phyloP scores from a whole-genome alignment of 2,888 invertebrate species.

The Lingula anatina region DNA sequence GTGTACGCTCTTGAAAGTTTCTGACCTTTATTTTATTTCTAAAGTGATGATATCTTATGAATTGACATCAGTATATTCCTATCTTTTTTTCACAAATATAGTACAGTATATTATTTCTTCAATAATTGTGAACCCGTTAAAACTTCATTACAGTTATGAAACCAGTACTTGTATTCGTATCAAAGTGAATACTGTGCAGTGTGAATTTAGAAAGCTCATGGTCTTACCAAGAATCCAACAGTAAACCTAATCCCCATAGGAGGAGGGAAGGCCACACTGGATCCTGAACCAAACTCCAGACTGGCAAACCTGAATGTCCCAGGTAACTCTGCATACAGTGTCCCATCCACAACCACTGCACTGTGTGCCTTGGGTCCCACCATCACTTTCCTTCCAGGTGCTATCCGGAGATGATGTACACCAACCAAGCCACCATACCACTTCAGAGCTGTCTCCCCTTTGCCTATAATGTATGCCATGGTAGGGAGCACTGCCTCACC shows the following conservation, averaged over 20 bases:
- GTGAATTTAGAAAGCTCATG: not conserved
- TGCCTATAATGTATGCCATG: slow-evolving; percentile 27
- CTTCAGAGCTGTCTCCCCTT: slow-evolving; percentile 27
- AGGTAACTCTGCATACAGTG: slow-evolving; percentile 15
- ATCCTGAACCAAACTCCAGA: slow-evolving; percentile 25
- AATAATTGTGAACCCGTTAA: too few species aligned
- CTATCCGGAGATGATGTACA: slow-evolving; percentile 26
- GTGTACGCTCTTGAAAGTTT: too few species aligned
- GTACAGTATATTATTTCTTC: too few species aligned
- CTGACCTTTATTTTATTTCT: too few species aligned
- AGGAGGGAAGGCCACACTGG: slow-evolving; percentile 22
- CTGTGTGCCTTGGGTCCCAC: slow-evolving; percentile 25
- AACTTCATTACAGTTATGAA: too few species aligned
- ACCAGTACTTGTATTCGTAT: too few species aligned
- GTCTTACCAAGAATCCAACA: slow-evolving; percentile 30
- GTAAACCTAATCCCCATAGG: slow-evolving; percentile 25
- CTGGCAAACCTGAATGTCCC: slow-evolving; percentile 26
- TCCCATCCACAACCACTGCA: slow-evolving; percentile 17
- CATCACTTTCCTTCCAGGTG: slow-evolving; percentile 22
- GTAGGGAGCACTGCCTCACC: slow-evolving; percentile 21
- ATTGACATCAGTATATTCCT: too few species aligned
- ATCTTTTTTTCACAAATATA: too few species aligned
- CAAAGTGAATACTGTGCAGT: not conserved
- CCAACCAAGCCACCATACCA: slow-evolving; percentile 34
- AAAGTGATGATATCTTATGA: too few species aligned